Evolutionary conservation across 2,113 vertebrate genomes (phyloP).

Genomic region (Gymnogyps californianus): DNA sequence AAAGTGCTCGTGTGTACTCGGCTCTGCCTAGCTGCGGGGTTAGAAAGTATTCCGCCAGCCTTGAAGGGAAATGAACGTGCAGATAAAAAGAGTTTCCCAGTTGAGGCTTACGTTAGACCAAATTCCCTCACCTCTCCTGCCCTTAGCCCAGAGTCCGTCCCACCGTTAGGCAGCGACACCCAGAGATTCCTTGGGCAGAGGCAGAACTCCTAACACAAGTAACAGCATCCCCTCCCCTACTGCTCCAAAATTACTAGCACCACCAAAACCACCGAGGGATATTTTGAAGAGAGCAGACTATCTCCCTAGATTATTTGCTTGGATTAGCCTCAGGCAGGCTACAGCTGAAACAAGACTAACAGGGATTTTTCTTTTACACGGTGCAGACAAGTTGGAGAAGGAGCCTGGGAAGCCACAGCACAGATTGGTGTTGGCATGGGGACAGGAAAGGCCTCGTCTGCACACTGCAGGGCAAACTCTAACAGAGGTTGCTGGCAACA

Average conservation of each 20-base stretch:
- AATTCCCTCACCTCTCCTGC: neutral
- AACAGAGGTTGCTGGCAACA: neutral
- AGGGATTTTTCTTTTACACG: neutral
- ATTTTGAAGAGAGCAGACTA: neutral
- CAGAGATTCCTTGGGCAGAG: neutral
- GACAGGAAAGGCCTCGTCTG: neutral
- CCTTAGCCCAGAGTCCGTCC: neutral
- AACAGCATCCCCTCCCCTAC: neutral
- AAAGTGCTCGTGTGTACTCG: neutral
- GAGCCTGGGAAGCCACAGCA: neutral
- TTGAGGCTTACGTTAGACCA: neutral
- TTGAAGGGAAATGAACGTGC: neutral
- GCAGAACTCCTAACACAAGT: neutral
- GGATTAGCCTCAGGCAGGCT: neutral
- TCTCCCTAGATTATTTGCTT: neutral
- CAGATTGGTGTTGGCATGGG: fast-evolving
- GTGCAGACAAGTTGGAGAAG: neutral
- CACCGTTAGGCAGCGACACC: neutral
- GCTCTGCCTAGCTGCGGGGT: neutral
- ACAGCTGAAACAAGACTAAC: neutral
- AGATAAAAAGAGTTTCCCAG: neutral
- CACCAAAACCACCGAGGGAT: neutral
- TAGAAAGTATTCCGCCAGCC: neutral
- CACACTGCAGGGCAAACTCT: neutral
- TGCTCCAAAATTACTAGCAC: neutral